Evolutionary conservation across 2,113 vertebrate genomes (phyloP), one percentile per base, ranked within the genome.

Genomic region (Plestiodon gilberti): DNA sequence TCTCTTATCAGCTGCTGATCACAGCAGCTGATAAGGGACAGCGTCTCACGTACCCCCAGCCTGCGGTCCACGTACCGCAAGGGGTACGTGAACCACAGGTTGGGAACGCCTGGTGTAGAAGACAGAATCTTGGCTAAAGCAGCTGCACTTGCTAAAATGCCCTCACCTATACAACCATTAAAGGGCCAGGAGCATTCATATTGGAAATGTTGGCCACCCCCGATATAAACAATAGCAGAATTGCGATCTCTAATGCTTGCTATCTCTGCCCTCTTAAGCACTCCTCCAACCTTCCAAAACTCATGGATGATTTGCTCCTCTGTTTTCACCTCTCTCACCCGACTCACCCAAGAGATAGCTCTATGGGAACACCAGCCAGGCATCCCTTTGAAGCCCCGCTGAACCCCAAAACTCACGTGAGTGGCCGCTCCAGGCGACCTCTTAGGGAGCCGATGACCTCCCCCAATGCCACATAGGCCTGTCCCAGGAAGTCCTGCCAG

Each of bases 361-460:
- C 38, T 74, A 25, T 23, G 7, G 40, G 5, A 84, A 74, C 59
- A 33, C 14, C 64, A 33, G 43, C 9, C 43, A 55, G 64, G 20
- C 14, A 35, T 17, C 4, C 33, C 70, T 17, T 18, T 22, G 70
- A 6, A 38, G 35, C 13, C 33, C 35, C 15, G 57, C 17, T 3
- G 1, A 9, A 78, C 55, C 17, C 3, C n/a, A 18, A 11, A 38
- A 96, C 97, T 97, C 92, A 98, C 97, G 94, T 95, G 82, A 98
- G 93, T 18, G 95, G 35, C 92, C 96, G 94, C 89, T 98, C 97
- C 82, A 98, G 90, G 0, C 97, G 96, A 88, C 97, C 97, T n/a
- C 97, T 96, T 82, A 96, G 95, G 79, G 97, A 96, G 69, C 97
- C 97, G 3, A 98, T 97, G 84, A 98, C 96, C 81, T 98, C 97